A percentile compares a stretch with the other conserved stretches of the same genome.
Conservation (phyloP, 2,113 vertebrate species). For the Atherinomorus stipes region DNA sequence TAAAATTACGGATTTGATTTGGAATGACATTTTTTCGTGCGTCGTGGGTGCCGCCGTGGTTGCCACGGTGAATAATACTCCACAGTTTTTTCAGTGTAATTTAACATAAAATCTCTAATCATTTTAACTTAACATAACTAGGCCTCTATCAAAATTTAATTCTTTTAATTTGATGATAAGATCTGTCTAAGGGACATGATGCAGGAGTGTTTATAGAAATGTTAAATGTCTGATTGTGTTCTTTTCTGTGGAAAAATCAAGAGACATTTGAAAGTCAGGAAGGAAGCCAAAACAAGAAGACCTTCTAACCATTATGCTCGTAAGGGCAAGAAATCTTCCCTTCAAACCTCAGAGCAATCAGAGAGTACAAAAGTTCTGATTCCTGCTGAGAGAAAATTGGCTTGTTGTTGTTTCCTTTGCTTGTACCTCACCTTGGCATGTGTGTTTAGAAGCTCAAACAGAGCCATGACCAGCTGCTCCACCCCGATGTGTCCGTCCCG, state of each 20-base stretch:
- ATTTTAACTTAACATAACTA: too few relatives aligned
- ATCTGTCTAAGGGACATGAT: too few relatives aligned
- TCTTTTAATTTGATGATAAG: too few relatives aligned
- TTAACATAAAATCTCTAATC: too few relatives aligned
- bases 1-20: too few relatives aligned
- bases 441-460: constrained; percentile 97
- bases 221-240: neutral
- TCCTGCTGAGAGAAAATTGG: neutral
- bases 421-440: constrained; percentile 89
- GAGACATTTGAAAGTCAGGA: constrained; percentile 17
- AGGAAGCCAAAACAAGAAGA: constrained; percentile 26
- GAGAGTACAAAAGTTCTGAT: neutral
- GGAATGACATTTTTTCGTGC: too few relatives aligned
- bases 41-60: too few relatives aligned
- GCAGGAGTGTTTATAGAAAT: too few relatives aligned
- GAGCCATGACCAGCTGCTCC: constrained; percentile 91
- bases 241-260: constrained; percentile 35
- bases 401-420: neutral
- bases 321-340: constrained; percentile 8
- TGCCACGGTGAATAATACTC: too few relatives aligned
- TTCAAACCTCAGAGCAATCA: constrained; percentile 10
- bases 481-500: constrained; percentile 88
- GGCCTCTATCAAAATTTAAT: too few relatives aligned
- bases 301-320: too few relatives aligned
- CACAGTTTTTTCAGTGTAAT: too few relatives aligned